Evolutionary conservation across 2,113 vertebrate genomes (phyloP).

Genomic region (Syrmaticus mikado): DNA sequence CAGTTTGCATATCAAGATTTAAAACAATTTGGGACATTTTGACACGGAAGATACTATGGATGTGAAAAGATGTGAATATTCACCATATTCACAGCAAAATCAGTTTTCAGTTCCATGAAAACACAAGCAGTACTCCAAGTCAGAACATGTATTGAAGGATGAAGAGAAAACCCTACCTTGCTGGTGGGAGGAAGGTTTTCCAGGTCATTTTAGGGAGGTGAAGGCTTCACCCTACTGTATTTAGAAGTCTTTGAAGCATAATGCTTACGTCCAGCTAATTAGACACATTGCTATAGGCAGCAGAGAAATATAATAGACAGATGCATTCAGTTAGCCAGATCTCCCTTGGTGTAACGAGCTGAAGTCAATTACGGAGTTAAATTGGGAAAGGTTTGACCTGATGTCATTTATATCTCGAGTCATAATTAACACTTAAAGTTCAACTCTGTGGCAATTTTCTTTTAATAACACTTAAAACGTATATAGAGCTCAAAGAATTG

Average conservation of each 20-base stretch:
- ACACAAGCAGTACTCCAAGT: not conserved
- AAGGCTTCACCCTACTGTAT: not conserved
- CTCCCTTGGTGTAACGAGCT: conserved; percentile 7
- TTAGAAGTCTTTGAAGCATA: not conserved
- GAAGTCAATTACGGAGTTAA: conserved; percentile 59
- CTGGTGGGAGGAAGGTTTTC: not conserved
- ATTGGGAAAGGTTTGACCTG: conserved; percentile 51
- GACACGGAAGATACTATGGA: not conserved
- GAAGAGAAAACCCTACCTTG: not conserved
- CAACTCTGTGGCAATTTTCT: conserved; percentile 49
- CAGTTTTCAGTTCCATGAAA: not conserved
- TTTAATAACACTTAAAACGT: conserved; percentile 50
- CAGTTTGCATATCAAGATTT: conserved; percentile 1
- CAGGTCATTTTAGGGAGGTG: not conserved
- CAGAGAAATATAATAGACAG: conserved; percentile 41
- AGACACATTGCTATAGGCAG: conserved; percentile 3
- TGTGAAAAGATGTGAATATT: not conserved
- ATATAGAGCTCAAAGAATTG: conserved; percentile 39
- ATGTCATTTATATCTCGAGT: conserved; percentile 41
- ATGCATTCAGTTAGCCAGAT: conserved; percentile 12
- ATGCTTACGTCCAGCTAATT: not conserved
- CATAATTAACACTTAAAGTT: conserved; percentile 65
- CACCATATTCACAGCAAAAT: not conserved
- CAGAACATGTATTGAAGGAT: not conserved
- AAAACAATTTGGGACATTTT: not conserved